Evolutionary conservation across 2,113 vertebrate species (phyloP).

Genomic region (Sceloporus tristichus): DNA sequence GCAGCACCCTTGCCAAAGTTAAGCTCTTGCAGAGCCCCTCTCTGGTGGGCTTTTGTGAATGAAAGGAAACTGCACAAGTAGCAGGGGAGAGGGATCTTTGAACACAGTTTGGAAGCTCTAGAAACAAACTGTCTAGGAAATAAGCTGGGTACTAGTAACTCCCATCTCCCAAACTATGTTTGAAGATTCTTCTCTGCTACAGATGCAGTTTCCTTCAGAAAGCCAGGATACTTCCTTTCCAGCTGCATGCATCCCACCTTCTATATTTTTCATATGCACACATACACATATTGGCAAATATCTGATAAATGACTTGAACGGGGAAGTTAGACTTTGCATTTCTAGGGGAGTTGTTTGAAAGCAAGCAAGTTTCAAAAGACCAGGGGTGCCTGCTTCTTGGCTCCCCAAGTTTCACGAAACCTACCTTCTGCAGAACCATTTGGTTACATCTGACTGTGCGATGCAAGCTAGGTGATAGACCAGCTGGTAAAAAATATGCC

Average conservation of each 20-base stretch:
- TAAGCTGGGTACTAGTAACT: too few species aligned
- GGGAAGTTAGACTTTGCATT: constrained; percentile 78
- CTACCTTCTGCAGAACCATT: constrained; percentile 88
- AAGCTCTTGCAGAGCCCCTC: too few species aligned
- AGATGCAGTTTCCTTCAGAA: constrained; percentile 47
- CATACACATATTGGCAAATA: background rate
- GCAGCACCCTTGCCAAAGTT: constrained; percentile 5
- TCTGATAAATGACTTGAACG: constrained; percentile 76
- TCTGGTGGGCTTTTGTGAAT: too few species aligned
- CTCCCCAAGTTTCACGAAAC: constrained; percentile 77
- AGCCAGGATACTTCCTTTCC: constrained; percentile 65
- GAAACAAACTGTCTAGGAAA: too few species aligned
- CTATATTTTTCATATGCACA: constrained; percentile 36
- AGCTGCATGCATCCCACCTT: constrained; percentile 26
- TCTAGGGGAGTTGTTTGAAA: constrained; percentile 46
- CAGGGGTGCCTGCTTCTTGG: constrained; percentile 71
- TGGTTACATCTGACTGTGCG: constrained; percentile 85
- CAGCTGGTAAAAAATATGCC: constrained; percentile 88
- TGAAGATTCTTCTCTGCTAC: constrained; percentile 47
- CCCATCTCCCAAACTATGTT: constrained; percentile 50
- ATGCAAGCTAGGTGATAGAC: constrained; percentile 86
- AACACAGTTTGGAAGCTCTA: too few species aligned
- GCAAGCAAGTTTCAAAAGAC: constrained; percentile 67
- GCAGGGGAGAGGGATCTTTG: too few species aligned
- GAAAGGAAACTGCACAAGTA: too few species aligned